Base-by-base conservation (phyloP, 2,113 vertebrate species). In the Chaetodon auriga region DNA sequence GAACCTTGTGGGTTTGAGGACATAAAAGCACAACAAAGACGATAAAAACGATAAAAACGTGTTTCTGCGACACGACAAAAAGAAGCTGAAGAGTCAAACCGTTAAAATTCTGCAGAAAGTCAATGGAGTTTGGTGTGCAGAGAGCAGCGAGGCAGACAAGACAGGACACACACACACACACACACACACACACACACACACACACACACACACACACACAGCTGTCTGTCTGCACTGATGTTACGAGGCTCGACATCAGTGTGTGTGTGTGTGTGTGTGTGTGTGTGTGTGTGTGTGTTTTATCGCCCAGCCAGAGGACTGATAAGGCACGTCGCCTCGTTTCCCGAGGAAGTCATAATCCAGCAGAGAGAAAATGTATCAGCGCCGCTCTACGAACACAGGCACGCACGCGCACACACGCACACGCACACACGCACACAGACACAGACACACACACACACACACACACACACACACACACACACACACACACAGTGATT, bases 321-420 rank as follows among this genome's bases (percentile, higher is more conserved):
- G 89, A 90, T 90, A 90, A 90, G 83, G 66, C 83, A 86, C 75
- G 81, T 90, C 58, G 81, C 78, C 81, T 72, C 70, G 66, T 86
- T 88, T 90, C 86, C 89, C 49, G 62, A 57, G 86, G 81, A 88
- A 90, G 83, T 88, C 83, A 80, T 84, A 90, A 90, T 86, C 89
- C 86, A 79, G 74, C 80, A 43, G 84, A 76, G 82, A 57, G 79
- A 82, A 68, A 86, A 82, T 5, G 71, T 68, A 74, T 85, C 82
- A 70, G 85, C 63, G 48, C 73, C 65, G 75, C 83, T 63, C n/a
- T 7, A 21, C 45, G 8, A 14, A 36, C 68, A 43, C 30, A 61
- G 35, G 45, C n/a, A 60, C 43, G 51, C 57, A 53, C 55, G 58
- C 65, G 55, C 75, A 75, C 66, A 78, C 72, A 66, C 78, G 74